A percentile compares a stretch with the other conserved stretches of the same genome.
These are phyloP conservation scores for Sesamia inferens DNA, from an alignment of 2,888 invertebrate genomes.

Conservation along the genomic window DNA sequence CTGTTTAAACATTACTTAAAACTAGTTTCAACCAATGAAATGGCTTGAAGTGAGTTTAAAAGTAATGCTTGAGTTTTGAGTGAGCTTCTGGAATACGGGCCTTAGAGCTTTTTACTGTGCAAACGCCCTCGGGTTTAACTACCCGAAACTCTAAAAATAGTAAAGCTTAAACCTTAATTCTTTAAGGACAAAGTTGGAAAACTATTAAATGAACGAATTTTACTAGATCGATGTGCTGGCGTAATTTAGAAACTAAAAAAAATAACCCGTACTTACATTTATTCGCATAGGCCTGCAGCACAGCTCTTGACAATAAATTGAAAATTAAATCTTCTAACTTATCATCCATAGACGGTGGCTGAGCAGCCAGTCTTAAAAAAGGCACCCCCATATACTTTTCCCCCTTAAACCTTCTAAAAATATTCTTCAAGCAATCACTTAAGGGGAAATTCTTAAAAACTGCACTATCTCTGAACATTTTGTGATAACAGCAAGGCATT, in stretches of 20 bases:
- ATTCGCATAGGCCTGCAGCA: slow-evolving; percentile 90
- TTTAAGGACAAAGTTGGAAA: too few species aligned
- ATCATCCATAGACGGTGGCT: slow-evolving; percentile 91
- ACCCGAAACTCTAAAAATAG: too few species aligned
- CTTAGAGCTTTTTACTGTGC: not conserved
- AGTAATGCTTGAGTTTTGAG: too few species aligned
- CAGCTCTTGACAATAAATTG: slow-evolving; percentile 90
- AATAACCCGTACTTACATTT: slow-evolving; percentile 89
- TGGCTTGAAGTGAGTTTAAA: too few species aligned
- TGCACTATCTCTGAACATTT: slow-evolving; percentile 80
- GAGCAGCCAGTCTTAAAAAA: slow-evolving; percentile 93
- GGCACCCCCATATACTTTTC: slow-evolving; percentile 89
- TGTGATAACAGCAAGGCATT: slow-evolving; percentile 95
- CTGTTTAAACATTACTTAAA: too few species aligned
- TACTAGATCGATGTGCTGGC: too few species aligned
- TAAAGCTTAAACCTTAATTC: too few species aligned
- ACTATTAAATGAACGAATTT: too few species aligned
- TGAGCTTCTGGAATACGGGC: too few species aligned
- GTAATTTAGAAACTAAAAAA: not conserved
- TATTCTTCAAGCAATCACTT: slow-evolving; percentile 86
- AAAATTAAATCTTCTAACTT: slow-evolving; percentile 84
- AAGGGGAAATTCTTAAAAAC: slow-evolving; percentile 92
- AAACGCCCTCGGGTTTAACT: too few species aligned
- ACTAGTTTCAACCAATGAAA: too few species aligned
- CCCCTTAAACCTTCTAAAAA: slow-evolving; percentile 76